Percentiles rank a stretch among this genome's conserved stretches.
phyloP scores from a whole-genome alignment of 1,140 invertebrate species.

The Periplaneta americana region DNA sequence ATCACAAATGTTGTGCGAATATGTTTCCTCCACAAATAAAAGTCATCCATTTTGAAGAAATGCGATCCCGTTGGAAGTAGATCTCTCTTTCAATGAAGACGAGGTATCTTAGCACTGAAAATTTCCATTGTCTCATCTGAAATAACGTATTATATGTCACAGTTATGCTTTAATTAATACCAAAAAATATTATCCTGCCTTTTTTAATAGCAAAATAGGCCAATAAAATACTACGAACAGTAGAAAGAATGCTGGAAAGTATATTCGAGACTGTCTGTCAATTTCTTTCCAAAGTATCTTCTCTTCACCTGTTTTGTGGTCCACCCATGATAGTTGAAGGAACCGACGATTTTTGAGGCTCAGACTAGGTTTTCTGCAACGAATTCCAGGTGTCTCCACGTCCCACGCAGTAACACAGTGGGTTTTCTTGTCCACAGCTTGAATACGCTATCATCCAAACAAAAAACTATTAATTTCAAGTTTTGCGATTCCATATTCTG shows the following conservation, averaged over 20 bases:
- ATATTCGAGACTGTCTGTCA: conserved; percentile 57
- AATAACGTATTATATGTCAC: neutral
- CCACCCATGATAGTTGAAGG: conserved; percentile 45
- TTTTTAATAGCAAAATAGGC: conserved; percentile 53
- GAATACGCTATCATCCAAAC: neutral
- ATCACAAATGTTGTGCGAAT: neutral
- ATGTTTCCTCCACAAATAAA: neutral
- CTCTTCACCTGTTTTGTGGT: conserved; percentile 55
- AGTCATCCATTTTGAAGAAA: too few species aligned
- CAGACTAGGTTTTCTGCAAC: conserved; percentile 30
- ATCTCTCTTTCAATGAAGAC: neutral
- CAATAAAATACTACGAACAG: conserved; percentile 69
- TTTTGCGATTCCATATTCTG: too few species aligned
- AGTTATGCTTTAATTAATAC: neutral
- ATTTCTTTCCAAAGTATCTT: conserved; percentile 61
- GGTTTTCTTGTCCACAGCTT: conserved; percentile 2
- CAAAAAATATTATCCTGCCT: neutral
- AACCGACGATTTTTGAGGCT: neutral
- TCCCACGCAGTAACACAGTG: conserved; percentile 17
- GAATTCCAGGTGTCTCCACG: conserved; percentile 32
- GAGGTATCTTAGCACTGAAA: neutral
- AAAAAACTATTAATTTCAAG: too few species aligned
- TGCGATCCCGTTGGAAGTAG: too few species aligned
- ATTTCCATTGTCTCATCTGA: neutral
- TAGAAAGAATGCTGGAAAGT: conserved; percentile 68